A percentile compares a stretch with the other conserved stretches of the same genome.
These are phyloP conservation scores for Puffinus mauretanicus DNA, from an alignment of 2,113 vertebrate species.

Conservation along the genomic window DNA sequence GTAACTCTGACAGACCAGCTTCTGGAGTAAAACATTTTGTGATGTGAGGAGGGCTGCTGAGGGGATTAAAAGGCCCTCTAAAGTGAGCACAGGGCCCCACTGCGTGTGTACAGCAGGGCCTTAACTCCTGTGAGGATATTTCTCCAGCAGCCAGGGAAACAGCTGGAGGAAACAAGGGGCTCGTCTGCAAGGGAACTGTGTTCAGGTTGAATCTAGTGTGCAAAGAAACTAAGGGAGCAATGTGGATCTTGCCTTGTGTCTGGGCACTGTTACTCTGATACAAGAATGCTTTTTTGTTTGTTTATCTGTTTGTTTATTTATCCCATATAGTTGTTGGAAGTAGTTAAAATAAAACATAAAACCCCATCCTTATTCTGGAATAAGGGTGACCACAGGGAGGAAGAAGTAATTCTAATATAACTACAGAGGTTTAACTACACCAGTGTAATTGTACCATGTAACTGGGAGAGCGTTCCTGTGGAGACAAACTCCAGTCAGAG, in stretches of 20 bases:
- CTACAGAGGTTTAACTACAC: neutral
- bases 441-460: neutral
- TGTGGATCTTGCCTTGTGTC: neutral
- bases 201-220: accelerated
- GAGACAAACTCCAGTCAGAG: neutral
- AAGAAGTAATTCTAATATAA: neutral
- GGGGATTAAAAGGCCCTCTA: no score
- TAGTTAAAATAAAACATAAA: neutral
- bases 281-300: neutral
- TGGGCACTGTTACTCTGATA: neutral
- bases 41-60: neutral
- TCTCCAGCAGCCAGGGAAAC: neutral
- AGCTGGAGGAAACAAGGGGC: neutral
- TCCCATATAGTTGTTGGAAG: neutral
- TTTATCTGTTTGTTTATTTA: neutral
- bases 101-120: neutral
- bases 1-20: neutral
- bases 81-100: accelerated
- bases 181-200: accelerated
- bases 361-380: neutral
- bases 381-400: neutral
- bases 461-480: neutral
- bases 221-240: neutral
- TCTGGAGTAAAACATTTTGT: neutral
- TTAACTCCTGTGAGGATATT: neutral